phyloP scores from a whole-genome alignment of 2,113 vertebrate genomes.

The Hassar affinis region DNA sequence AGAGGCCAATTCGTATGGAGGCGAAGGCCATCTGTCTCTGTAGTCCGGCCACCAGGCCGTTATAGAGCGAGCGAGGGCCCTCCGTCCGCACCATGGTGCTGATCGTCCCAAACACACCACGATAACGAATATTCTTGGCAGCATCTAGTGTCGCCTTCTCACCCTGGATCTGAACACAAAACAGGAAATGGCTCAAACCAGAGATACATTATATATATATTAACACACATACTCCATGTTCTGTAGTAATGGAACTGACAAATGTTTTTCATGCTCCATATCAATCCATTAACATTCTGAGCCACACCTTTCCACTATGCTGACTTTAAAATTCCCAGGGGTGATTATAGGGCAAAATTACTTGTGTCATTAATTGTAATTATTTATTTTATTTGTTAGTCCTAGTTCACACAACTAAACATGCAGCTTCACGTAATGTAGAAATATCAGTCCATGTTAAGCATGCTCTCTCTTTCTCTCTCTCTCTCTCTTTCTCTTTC shows the following conservation, averaged over 20 bases:
- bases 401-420: background rate
- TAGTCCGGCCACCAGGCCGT: constrained; percentile 80
- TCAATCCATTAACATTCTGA: background rate
- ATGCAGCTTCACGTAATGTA: no score
- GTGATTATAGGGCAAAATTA: no score
- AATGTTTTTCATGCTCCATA: background rate
- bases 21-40: constrained; percentile 83
- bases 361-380: no score
- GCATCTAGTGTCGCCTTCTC: constrained; percentile 61
- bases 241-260: background rate
- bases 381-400: no score
- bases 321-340: background rate
- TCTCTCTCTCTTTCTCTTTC: no score
- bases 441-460: no score
- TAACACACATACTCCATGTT: no score
- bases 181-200: background rate
- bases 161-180: constrained; percentile 78
- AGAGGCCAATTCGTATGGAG: constrained; percentile 83
- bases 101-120: constrained; percentile 82
- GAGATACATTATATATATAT: no score
- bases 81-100: constrained; percentile 79
- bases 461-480: no score
- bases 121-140: constrained; percentile 71
- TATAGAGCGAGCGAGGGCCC: constrained; percentile 77
- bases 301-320: background rate